Conservation (phyloP, 2,888 invertebrate genomes). For the Steinernema carpocapsae region DNA sequence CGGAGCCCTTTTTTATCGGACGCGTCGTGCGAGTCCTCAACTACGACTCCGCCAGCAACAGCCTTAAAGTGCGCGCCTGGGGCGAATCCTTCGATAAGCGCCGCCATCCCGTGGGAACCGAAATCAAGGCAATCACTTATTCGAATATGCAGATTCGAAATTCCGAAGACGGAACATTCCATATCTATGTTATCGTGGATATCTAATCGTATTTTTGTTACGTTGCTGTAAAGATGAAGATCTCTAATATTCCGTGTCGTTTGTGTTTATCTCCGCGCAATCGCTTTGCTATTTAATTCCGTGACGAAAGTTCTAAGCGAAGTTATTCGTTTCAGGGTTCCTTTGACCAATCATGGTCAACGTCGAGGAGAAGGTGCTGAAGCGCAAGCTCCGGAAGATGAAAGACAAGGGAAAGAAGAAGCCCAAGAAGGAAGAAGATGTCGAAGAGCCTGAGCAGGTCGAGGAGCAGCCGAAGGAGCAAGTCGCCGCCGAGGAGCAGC, state of each 20-base stretch:
- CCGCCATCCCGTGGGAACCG: constrained; percentile 87
- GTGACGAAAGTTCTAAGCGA: background rate
- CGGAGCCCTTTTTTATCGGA: constrained; percentile 73
- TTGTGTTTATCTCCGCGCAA: background rate
- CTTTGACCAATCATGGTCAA: constrained; percentile 49
- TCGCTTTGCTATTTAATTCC: constrained; percentile 19
- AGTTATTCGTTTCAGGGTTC: constrained; percentile 36
- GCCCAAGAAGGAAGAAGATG: constrained; percentile 72
- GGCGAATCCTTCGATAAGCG: constrained; percentile 84
- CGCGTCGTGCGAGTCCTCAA: constrained; percentile 57
- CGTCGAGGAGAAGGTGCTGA: constrained; percentile 66
- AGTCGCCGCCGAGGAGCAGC: constrained; percentile 37
- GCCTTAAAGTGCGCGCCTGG: constrained; percentile 60
- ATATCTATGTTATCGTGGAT: constrained; percentile 96
- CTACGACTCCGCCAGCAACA: constrained; percentile 39
- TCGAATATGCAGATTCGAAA: constrained; percentile 91
- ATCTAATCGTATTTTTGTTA: constrained; percentile 75
- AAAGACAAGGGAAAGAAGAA: constrained; percentile 40
- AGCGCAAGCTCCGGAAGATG: constrained; percentile 63
- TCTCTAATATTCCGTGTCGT: background rate
- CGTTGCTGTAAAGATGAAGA: background rate
- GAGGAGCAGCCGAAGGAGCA: constrained; percentile 36
- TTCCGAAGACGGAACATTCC: constrained; percentile 71
- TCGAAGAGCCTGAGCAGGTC: constrained; percentile 42
- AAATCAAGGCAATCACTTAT: constrained; percentile 98